phyloP scores from a whole-genome alignment of 2,888 invertebrate species.

The Meloe dianella region DNA sequence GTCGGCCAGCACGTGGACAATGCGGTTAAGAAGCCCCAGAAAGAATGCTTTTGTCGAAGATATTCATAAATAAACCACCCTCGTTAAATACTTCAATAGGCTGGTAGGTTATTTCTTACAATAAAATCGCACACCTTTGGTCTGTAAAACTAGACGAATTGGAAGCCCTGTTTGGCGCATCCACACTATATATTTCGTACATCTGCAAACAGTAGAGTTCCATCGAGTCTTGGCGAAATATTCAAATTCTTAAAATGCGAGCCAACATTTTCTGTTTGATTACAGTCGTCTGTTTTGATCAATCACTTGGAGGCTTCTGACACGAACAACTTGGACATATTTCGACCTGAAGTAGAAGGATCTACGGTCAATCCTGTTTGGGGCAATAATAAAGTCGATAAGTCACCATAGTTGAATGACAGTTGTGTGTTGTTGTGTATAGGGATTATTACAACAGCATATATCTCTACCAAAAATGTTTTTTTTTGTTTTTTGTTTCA shows the following conservation, averaged over 20 bases:
- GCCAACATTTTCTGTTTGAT: no score
- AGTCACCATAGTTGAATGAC: conserved; percentile 46
- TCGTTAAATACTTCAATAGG: background rate
- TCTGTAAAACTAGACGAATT: background rate
- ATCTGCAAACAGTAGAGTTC: no score
- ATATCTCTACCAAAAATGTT: conserved; percentile 38
- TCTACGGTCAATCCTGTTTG: conserved; percentile 27
- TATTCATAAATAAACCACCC: background rate
- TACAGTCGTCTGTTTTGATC: no score
- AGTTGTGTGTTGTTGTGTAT: conserved; percentile 49
- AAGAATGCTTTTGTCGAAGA: background rate
- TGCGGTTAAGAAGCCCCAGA: background rate
- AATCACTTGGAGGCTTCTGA: background rate
- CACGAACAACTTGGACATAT: conserved; percentile 29
- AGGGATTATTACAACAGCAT: conserved; percentile 38
- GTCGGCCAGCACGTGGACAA: background rate
- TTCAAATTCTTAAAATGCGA: no score
- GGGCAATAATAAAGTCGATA: conserved; percentile 44
- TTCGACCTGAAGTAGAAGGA: conserved; percentile 33
- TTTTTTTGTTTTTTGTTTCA: conserved; percentile 3
- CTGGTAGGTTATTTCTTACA: background rate
- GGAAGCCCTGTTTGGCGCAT: no score
- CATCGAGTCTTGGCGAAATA: no score
- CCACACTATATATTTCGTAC: no score
- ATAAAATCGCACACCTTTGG: background rate